Evolutionary conservation across 1,140 invertebrate species (phyloP), one percentile per base, ranked within the genome.

Genomic region (Drosophila santomea): DNA sequence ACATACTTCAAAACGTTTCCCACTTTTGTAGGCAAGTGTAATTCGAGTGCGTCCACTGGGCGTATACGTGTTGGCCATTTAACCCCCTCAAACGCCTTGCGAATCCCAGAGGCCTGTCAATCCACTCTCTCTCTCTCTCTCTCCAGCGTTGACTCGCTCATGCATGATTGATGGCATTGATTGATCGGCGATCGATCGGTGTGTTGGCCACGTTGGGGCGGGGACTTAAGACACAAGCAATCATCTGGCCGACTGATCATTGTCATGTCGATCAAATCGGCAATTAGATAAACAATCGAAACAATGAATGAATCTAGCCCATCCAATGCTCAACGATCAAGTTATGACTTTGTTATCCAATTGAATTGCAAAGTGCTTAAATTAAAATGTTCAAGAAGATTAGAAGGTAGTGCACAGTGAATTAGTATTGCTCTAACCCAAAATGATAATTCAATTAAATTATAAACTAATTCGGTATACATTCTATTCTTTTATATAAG

Each of bases 201-300:
- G 38, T 23, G 58, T 25, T 17, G 48, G 45, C 12, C n/a, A 47
- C 7, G 7, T 8, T 32, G n/a, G 15, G 60, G 55, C 17, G 43
- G 20, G 32, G 35, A 45, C 35, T 25, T 35, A 52, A 59, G 20
- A 23, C 32, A 52, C 32, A 35, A 25, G 36, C 69, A 73, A 73
- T 60, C 60, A 63, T 63, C 60, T 63, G 25, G 55, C 54, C 60
- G 56, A 39, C 35, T 60, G 68, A 60, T 73, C 67, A 73, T 52
- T 67, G 64, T 62, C 64, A 67, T 67, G 64, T 67, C 64, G 41
- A 61, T 74, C 47, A 73, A 73, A 74, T 74, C 73, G 47, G 71
- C 68, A 74, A 73, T 74, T 74, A 55, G 69, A 74, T 20, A 61
- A 73, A 74, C 68, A 74, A 62, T 68, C 63, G 63, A 68, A 68